Evolutionary conservation across 2,113 vertebrate genomes (phyloP).

Genomic region (Bungarus multicinctus): DNA sequence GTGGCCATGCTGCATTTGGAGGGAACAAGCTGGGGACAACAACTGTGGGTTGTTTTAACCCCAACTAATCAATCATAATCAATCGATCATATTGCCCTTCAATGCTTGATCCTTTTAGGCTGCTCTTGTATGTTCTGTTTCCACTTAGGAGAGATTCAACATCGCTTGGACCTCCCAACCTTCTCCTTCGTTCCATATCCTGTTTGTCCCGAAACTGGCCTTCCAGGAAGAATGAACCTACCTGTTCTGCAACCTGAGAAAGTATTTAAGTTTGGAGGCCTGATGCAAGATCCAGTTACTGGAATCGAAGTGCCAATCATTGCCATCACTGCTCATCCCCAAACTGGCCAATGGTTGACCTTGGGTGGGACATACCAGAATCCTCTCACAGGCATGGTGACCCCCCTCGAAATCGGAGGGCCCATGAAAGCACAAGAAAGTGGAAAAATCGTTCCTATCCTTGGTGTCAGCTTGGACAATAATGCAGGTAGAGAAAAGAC

Average conservation of each 20-base stretch:
- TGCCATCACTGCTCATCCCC: conserved; percentile 82
- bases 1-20: not conserved
- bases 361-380: conserved; percentile 79
- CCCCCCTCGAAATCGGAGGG: conserved; percentile 80
- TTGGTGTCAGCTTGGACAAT: conserved; percentile 76
- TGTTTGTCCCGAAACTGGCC: conserved; percentile 60
- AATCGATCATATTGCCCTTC: not conserved
- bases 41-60: not conserved
- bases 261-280: conserved; percentile 69
- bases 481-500: conserved; percentile 73
- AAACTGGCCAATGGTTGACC: conserved; percentile 75
- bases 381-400: conserved; percentile 74
- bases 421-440: conserved; percentile 77
- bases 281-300: conserved; percentile 79
- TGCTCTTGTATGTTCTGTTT: not conserved
- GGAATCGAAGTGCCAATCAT: conserved; percentile 83
- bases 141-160: conserved; percentile 61
- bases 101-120: not conserved
- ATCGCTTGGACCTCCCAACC: conserved; percentile 69
- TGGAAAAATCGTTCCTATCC: conserved; percentile 74
- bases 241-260: conserved; percentile 70
- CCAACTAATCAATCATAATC: not conserved
- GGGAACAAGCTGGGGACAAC: not conserved
- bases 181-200: conserved; percentile 83
- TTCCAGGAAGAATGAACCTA: conserved; percentile 62